Base-by-base conservation (phyloP, 2,888 invertebrate species). In the Agrilus biguttatus region DNA sequence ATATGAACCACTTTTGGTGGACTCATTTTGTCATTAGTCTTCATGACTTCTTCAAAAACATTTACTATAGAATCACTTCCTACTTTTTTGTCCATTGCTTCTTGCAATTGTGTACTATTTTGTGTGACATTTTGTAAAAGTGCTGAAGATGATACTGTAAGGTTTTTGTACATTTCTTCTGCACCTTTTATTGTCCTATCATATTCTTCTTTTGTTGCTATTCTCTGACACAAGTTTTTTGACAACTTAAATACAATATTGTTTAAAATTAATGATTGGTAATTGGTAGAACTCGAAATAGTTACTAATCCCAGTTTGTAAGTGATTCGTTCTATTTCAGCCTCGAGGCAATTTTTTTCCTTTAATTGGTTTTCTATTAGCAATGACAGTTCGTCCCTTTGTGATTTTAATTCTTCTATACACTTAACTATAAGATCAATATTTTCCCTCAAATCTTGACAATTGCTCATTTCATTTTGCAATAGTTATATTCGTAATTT, bases 41-140 rank as follows among this genome's bases (percentile, higher is more conserved):
- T 28, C 10, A 10, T 28, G 10, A 28, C 36, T 8, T 36, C 14
- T 13, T 36, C 17, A 36, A 36, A 14, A 17, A 36, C 13, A 36
- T 17, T 36, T n/a, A 36, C 13, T 14, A 36, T 8, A 14, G 36
- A 36, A 8, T 36, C 17, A 13, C 14, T 60, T 17, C 59, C 60
- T 14, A 54, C 57, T 47, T 58, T 61, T 49, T 63, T 63, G 41
- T 63, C 60, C 51, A 61, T 59, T 23, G 55, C 51, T 19, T 53
- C 55, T 42, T 58, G 57, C 12, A 62, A 43, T 39, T 55, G 51
- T 8, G 52, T 49, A 14, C 49, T 53, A 37, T 56, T 53, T 40
- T 55, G 54, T 38, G 52, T 48, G 1, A 61, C 53, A 8, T 51
- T 48, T 12, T 47, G 46, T 7, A 57, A 49, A 14, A 63, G 42